phyloP scores from a whole-genome alignment of 35 echinoderm and acorn worm species.

The Lytechinus pictus region DNA sequence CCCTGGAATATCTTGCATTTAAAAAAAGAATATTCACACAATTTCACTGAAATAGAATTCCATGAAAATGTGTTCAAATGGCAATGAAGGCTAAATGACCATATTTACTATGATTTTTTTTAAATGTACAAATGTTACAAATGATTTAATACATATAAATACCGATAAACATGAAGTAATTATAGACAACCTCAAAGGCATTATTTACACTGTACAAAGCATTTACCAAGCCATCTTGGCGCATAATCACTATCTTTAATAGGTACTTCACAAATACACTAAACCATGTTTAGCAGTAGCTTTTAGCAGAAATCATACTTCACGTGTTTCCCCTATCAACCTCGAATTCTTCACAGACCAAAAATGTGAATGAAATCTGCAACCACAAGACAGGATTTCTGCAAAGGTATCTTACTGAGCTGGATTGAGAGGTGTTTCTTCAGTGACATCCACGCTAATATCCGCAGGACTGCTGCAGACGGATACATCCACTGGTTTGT shows the following conservation, averaged over 20 bases:
- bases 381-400: too few species aligned
- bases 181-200: neutral
- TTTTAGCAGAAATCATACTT: too few species aligned
- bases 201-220: neutral
- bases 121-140: too few species aligned
- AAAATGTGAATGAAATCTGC: too few species aligned
- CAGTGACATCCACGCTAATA: slow-evolving; percentile 16
- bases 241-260: neutral
- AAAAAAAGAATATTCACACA: neutral
- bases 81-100: neutral
- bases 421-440: neutral
- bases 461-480: neutral
- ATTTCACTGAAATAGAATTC: neutral
- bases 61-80: neutral
- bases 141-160: neutral
- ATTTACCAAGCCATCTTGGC: neutral
- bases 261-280: too few species aligned
- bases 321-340: too few species aligned
- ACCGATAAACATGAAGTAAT: neutral
- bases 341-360: too few species aligned
- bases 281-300: too few species aligned
- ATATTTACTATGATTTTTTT: neutral
- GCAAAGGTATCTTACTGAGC: neutral
- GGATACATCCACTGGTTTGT: neutral
- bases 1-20: neutral